Base-by-base conservation (phyloP, 2,113 vertebrate species). In the Delphinapterus leucas region DNA sequence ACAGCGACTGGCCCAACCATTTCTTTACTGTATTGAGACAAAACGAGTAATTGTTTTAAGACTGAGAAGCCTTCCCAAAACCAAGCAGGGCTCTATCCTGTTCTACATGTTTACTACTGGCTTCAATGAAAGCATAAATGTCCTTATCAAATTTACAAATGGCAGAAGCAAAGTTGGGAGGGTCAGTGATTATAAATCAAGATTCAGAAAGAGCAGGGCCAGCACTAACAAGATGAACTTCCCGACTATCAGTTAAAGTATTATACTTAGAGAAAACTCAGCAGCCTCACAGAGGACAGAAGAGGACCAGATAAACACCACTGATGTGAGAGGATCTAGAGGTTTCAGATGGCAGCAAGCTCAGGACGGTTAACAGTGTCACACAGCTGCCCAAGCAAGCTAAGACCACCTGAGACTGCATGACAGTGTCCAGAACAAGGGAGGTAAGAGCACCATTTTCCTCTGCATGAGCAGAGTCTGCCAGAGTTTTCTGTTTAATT, bases 31-130 rank as follows among this genome's bases (percentile, higher is more conserved):
- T 20, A 53, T 6, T 41, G 21, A 38, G 8, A 70, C 93, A 86
- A 96, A 93, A 96, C 87, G 92, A 97, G 36, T 41, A 21, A 92
- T 74, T 95, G 70, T 95, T 83, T 73, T 83, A 81, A 82, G 58
- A 93, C 77, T 6, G n/a, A 95, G 88, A 83, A 74, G 60, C 0
- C 65, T 96, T 63, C 82, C 6, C 6, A 20, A 58, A 36, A 90
- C 38, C 58, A 95, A 86, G 47, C 12, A 74, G 55, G 31, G 13
- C 41, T 93, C 53, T 96, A 12, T 89, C 28, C 38, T 89, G 68
- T 65, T 44, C 25, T 87, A n/a, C 31, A 8, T 26, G 79, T 41
- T 93, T 92, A 88, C 77, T 53, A 58, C 87, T 17, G 55, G 67
- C 44, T 73, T 81, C 93, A 71, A 2, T 33, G 55, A 53, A 33